Percentiles rank a stretch among this genome's conserved stretches.
These are phyloP conservation scores for Athalia circularis DNA, from an alignment of 2,888 invertebrate species.

Conservation along the genomic window DNA sequence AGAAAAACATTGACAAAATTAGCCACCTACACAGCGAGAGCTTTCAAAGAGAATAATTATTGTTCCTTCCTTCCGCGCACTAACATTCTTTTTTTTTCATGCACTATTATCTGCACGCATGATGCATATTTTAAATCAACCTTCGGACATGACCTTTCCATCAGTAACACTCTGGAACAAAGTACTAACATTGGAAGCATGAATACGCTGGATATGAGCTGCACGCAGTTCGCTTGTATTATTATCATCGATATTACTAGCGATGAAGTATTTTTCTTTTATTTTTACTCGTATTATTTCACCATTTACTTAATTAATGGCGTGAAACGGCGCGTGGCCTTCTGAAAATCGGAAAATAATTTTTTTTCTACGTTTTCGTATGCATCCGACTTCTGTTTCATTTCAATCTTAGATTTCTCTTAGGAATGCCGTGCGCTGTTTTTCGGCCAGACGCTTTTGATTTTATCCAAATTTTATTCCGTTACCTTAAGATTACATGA, in stretches of 20 bases:
- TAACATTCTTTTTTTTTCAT: background rate
- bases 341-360: conserved; percentile 9
- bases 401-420: background rate
- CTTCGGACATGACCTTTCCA: background rate
- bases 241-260: background rate
- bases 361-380: background rate
- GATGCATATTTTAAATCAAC: background rate
- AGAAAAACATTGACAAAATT: too few species aligned
- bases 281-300: background rate
- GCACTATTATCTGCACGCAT: conserved; percentile 14
- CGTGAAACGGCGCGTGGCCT: background rate
- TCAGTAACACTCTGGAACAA: conserved; percentile 34
- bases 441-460: background rate
- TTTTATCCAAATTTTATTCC: background rate
- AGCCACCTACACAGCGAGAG: too few species aligned
- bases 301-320: background rate
- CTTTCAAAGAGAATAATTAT: too few species aligned
- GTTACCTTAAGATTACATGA: conserved; percentile 8
- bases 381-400: background rate
- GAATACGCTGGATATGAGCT: conserved; percentile 2
- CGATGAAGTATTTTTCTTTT: conserved; percentile 7
- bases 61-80: too few species aligned
- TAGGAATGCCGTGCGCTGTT: conserved; percentile 22
- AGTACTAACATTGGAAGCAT: conserved; percentile 24
- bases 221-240: conserved; percentile 5